Evolutionary conservation across 2,888 invertebrate species (phyloP).

Genomic region (Limenitis camilla): DNA sequence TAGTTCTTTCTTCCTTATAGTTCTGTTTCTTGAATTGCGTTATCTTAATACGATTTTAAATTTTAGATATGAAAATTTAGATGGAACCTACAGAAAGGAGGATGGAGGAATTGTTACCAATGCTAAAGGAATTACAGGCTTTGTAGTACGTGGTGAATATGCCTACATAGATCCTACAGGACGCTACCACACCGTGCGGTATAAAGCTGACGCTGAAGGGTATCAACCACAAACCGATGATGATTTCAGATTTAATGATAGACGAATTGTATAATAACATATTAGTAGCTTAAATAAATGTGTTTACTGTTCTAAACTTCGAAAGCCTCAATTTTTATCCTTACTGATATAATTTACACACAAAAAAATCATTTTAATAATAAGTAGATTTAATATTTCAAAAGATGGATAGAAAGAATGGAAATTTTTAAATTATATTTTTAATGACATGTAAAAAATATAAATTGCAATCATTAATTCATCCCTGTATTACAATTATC

Average conservation of each 20-base stretch:
- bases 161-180: conserved; percentile 72
- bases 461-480: too few relatives aligned
- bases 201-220: conserved; percentile 78
- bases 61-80: conserved; percentile 62
- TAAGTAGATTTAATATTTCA: too few relatives aligned
- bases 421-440: too few relatives aligned
- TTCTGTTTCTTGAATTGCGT: neutral
- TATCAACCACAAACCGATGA: conserved; percentile 42
- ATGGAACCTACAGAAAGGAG: conserved; percentile 69
- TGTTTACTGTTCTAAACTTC: neutral
- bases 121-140: conserved; percentile 28
- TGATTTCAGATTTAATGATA: conserved; percentile 55
- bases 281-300: neutral
- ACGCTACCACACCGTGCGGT: conserved; percentile 47
- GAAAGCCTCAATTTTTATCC: too few relatives aligned
- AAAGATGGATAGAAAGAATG: too few relatives aligned
- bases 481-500: too few relatives aligned
- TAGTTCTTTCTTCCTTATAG: too few relatives aligned
- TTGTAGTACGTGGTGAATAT: conserved; percentile 63
- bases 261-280: conserved; percentile 45
- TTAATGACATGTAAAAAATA: too few relatives aligned
- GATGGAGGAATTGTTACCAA: conserved; percentile 48
- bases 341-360: too few relatives aligned
- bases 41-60: neutral
- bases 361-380: too few relatives aligned